Conservation (phyloP, 2,113 vertebrate genomes). For the Cygnus atratus region DNA sequence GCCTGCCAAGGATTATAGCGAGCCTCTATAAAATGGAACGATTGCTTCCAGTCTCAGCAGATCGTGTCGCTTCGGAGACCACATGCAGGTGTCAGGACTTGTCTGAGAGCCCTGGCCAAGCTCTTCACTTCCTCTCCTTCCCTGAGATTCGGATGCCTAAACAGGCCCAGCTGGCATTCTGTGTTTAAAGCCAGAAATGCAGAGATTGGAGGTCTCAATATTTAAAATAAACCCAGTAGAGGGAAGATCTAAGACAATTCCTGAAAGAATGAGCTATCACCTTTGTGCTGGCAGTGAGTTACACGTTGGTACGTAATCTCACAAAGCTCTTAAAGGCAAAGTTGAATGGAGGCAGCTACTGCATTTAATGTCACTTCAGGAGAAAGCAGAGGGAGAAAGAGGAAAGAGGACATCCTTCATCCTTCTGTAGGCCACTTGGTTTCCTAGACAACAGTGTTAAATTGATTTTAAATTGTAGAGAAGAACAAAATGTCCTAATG, state of each 20-base stretch:
- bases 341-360: background rate
- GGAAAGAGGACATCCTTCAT: background rate
- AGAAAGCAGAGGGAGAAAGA: background rate
- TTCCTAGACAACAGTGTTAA: constrained; percentile 70
- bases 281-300: background rate
- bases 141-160: background rate
- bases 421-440: constrained; percentile 57
- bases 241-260: background rate
- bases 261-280: background rate
- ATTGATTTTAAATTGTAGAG: constrained; percentile 5
- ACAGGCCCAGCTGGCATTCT: background rate
- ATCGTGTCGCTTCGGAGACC: background rate
- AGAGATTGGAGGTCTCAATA: background rate
- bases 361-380: background rate
- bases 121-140: background rate
- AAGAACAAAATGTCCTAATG: constrained; percentile 45
- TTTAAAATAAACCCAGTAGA: background rate
- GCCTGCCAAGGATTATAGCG: background rate
- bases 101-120: background rate
- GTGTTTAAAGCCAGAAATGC: background rate
- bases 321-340: background rate
- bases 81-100: background rate
- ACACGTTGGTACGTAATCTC: background rate
- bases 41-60: background rate
- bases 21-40: background rate